Conservation (phyloP, 2,797 vertebrate genomes). For the Aeoliscus strigatus region DNA sequence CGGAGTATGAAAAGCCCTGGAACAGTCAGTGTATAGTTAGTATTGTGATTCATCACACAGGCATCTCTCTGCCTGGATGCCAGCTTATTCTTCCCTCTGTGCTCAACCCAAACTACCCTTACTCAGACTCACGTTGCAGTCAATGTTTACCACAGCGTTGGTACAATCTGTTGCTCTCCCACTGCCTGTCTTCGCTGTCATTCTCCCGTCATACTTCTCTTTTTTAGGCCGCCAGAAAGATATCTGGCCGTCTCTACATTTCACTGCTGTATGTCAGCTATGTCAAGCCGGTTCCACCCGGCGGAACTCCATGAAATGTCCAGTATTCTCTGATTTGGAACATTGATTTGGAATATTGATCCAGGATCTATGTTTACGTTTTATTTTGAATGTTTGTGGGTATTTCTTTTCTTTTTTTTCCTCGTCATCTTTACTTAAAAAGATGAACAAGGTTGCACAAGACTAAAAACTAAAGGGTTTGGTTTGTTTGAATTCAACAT, state of each 20-base stretch:
- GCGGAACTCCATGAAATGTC: too few species aligned
- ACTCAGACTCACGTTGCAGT: constrained; percentile 26
- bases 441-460: too few species aligned
- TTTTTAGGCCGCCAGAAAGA: constrained; percentile 36
- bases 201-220: too few species aligned
- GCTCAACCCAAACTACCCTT: too few species aligned
- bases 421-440: too few species aligned
- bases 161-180: neutral
- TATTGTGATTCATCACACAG: constrained; percentile 61
- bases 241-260: constrained; percentile 52
- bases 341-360: too few species aligned
- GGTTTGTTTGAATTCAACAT: neutral
- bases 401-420: too few species aligned
- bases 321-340: too few species aligned
- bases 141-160: constrained; percentile 21
- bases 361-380: too few species aligned
- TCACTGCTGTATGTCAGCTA: constrained; percentile 51
- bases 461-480: neutral
- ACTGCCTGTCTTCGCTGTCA: too few species aligned
- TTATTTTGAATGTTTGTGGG: too few species aligned
- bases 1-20: constrained; percentile 8
- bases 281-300: too few species aligned
- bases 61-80: constrained; percentile 44
- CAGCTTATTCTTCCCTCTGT: constrained; percentile 28
- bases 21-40: constrained; percentile 47